Conservation (phyloP, 2,888 invertebrate genomes). For the Phania funesta region DNA sequence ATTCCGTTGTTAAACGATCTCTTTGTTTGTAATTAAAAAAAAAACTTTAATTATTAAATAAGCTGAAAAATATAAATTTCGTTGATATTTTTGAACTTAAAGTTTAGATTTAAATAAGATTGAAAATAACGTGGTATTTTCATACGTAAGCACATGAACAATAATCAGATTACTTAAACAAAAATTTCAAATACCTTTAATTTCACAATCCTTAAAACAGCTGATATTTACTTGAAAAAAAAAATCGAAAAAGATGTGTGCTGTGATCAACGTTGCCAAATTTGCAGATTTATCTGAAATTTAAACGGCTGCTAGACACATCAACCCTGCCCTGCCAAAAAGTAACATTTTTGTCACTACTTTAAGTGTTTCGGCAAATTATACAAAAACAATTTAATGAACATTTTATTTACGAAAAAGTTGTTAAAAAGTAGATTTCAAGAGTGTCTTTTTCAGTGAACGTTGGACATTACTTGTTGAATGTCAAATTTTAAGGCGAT, state of each 20-base stretch:
- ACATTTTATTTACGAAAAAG: no score
- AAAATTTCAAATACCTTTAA: conserved; percentile 33
- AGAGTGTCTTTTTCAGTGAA: no score
- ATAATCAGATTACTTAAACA: conserved; percentile 2
- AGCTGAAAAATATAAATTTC: not conserved
- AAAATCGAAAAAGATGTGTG: not conserved
- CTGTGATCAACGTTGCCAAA: no score
- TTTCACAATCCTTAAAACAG: conserved; percentile 33
- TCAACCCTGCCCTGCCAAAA: no score
- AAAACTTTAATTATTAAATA: not conserved
- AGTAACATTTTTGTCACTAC: no score
- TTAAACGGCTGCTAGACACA: no score
- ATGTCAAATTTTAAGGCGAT: no score
- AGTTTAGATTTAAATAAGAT: not conserved
- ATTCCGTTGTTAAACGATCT: not conserved
- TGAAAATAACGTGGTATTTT: not conserved
- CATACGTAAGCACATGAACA: not conserved
- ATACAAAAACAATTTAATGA: no score
- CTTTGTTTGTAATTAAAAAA: not conserved
- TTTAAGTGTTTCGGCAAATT: no score
- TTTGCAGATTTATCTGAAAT: no score
- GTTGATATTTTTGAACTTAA: not conserved
- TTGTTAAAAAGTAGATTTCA: no score
- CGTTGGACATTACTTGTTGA: no score
- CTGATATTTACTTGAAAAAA: conserved; percentile 15